Base-by-base conservation (phyloP, 2,113 vertebrate genomes). In the Notechis scutatus region DNA sequence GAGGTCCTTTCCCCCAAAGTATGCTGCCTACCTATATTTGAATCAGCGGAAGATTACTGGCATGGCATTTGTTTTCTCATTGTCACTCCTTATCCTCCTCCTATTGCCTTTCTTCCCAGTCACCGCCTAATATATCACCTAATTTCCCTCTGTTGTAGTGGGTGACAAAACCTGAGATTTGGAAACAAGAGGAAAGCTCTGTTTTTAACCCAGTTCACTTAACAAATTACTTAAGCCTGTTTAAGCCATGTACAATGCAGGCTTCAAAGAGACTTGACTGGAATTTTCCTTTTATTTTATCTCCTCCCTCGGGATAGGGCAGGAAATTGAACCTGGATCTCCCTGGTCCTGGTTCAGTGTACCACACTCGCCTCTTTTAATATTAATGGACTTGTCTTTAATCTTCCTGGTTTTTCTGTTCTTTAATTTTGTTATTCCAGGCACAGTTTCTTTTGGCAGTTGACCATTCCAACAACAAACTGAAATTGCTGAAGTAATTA, bases 261-360 rank as follows among this genome's bases (percentile, higher is more conserved):
- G 5, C n/a, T 39, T 81, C 18, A 39, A 81, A 18, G 6, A 21
- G 18, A 42, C n/a, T 39, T 81, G 34, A 39, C 18, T 42, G 18
- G n/a, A 21, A 21, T 81, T 81, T 81, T 81, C 74, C 74, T 81
- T 81, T 81, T 81, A 39, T 81, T 81, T 39, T 42, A 42, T 42
- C 3, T 81, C 34, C 74, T 9, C 34, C 34, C 34, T 39, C 0
- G 0, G 6, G n/a, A 6, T 6, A 2, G 34, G 18, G 18, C 0
- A 18, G 18, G 14, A 2, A 42, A 18, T 81, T 42, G 18, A 39
- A 21, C 74, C 18, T 39, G 7, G 18, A 81, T 81, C 69, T 42
- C 1, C 18, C 34, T 39, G 21, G 18, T 81, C 34, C 7, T 81
- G 1, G 11, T 69, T n/a, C 12, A 69, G 69, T 81, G 69, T 15